Conservation (phyloP, 1,140 invertebrate genomes). For the Pemphigus obesinymphae region DNA sequence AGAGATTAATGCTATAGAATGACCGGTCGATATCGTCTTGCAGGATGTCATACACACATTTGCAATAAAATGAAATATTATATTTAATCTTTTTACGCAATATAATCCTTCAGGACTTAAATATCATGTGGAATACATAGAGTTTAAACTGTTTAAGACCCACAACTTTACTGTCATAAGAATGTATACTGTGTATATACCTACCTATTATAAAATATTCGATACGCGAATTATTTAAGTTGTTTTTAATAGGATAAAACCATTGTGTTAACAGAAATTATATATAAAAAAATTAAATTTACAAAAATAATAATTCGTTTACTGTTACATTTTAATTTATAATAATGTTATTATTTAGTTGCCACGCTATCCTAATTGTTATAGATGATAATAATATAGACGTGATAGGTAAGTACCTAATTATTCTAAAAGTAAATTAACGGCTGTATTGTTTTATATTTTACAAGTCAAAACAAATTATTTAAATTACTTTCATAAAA, state of each 20-base stretch:
- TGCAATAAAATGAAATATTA: conserved; percentile 25
- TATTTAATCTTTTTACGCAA: conserved; percentile 29
- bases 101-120: conserved; percentile 17
- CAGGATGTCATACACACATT: conserved; percentile 13
- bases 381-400: too few relatives aligned
- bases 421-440: background rate
- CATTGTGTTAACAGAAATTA: background rate
- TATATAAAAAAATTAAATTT: too few relatives aligned
- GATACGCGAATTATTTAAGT: background rate
- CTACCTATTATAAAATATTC: background rate
- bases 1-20: conserved; percentile 37
- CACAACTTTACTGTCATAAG: conserved; percentile 20
- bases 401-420: too few relatives aligned
- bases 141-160: background rate
- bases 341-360: too few relatives aligned
- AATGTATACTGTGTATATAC: background rate
- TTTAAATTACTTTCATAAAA: background rate
- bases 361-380: too few relatives aligned
- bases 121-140: conserved; percentile 1
- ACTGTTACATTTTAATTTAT: too few relatives aligned
- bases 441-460: background rate
- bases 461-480: conserved; percentile 13
- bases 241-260: conserved; percentile 7
- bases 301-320: too few relatives aligned
- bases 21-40: conserved; percentile 34